These are phyloP conservation scores for Magallana nippona DNA, from an alignment of 2,888 invertebrate genomes.

Conservation along the genomic window DNA sequence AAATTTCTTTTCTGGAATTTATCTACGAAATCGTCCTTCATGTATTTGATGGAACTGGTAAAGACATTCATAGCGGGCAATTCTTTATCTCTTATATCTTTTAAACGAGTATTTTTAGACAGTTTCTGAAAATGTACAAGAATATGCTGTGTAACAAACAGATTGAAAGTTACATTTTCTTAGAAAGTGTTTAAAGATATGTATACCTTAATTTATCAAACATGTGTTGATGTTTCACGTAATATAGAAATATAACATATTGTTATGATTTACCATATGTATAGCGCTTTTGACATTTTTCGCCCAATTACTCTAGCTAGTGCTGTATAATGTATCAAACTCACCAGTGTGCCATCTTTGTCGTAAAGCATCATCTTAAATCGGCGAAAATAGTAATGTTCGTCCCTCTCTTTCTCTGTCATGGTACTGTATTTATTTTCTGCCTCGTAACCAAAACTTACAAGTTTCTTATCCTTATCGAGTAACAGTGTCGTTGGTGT, in stretches of 20 bases:
- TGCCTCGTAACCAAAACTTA: constrained; percentile 2
- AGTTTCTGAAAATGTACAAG: not conserved
- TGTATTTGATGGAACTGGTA: not conserved
- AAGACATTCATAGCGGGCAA: not conserved
- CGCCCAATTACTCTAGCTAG: no score
- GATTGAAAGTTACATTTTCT: not conserved
- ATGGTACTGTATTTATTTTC: not conserved
- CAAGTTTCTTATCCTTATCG: not conserved
- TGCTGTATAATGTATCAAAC: not conserved
- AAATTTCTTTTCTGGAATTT: not conserved
- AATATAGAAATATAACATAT: no score
- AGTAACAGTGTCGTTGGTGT: not conserved
- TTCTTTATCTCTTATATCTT: not conserved
- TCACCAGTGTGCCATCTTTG: not conserved
- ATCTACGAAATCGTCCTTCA: not conserved
- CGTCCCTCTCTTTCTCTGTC: not conserved
- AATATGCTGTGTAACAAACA: no score
- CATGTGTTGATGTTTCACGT: no score
- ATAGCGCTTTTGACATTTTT: no score
- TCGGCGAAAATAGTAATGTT: not conserved
- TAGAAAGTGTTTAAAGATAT: no score
- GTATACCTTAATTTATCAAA: no score
- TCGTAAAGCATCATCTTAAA: constrained; percentile 7
- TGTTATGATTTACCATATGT: no score
- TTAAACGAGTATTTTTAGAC: not conserved